These are phyloP conservation scores for Parotocinclus haroldoi DNA, from an alignment of 2,797 vertebrate species.

Conservation along the genomic window DNA sequence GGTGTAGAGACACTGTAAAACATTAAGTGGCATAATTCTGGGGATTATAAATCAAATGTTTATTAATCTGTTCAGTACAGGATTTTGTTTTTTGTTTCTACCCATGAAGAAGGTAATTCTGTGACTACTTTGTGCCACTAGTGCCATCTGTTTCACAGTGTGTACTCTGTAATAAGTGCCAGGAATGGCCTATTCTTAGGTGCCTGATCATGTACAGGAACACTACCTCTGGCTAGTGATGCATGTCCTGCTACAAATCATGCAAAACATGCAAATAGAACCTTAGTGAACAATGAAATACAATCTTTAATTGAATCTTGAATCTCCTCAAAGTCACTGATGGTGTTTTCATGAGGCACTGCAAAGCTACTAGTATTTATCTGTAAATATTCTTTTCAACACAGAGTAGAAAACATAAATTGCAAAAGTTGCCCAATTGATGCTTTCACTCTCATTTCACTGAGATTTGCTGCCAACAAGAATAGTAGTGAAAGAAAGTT, in stretches of 20 bases:
- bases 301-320: no score
- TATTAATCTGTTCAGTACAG: not conserved
- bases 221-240: conserved; percentile 41
- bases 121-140: conserved; percentile 49
- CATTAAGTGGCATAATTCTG: no score
- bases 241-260: conserved; percentile 29
- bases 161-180: conserved; percentile 54
- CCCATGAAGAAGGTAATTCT: conserved; percentile 54
- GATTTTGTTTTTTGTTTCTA: conserved; percentile 30
- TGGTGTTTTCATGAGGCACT: conserved; percentile 34
- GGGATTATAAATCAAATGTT: not conserved
- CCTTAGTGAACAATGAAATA: not conserved
- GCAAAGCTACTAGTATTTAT: conserved; percentile 58
- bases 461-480: conserved; percentile 53
- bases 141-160: conserved; percentile 74
- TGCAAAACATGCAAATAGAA: not conserved
- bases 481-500: not conserved
- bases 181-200: conserved; percentile 60
- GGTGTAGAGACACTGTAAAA: no score
- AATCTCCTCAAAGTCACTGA: no score
- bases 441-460: conserved; percentile 53
- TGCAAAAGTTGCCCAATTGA: conserved; percentile 40
- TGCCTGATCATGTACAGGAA: conserved; percentile 36
- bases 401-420: conserved; percentile 68
- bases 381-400: conserved; percentile 72